phyloP scores from a whole-genome alignment of 2,797 vertebrate species.

The Glyptemys insculpta region DNA sequence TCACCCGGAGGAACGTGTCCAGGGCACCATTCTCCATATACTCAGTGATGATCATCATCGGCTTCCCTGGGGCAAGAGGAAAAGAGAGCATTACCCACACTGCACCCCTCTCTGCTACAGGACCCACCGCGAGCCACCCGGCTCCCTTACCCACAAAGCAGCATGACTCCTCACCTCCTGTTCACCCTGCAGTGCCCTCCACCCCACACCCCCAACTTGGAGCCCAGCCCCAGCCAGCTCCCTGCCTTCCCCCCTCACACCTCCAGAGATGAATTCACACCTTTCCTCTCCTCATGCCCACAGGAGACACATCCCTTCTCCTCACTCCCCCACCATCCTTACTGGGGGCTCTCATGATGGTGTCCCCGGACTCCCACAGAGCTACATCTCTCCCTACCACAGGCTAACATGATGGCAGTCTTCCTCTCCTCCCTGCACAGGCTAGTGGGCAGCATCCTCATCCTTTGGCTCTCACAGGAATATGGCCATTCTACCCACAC shows the following conservation, averaged over 20 bases:
- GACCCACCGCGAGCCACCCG: background rate
- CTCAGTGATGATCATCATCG: conserved; percentile 87
- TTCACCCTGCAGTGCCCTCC: background rate
- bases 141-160: background rate
- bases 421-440: background rate
- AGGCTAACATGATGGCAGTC: background rate
- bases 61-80: conserved; percentile 75
- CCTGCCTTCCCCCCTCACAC: background rate
- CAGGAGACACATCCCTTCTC: background rate
- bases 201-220: background rate
- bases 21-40: conserved; percentile 86
- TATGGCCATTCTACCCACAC: background rate
- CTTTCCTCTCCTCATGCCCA: background rate
- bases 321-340: background rate
- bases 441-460: background rate
- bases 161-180: background rate
- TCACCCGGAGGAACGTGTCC: conserved; percentile 85
- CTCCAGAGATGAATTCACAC: background rate
- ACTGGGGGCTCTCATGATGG: background rate
- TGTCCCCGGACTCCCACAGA: background rate
- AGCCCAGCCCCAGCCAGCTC: background rate
- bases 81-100: conserved; percentile 25
- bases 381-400: background rate
- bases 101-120: background rate
- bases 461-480: background rate